These are phyloP conservation scores for Alcedo atthis DNA, from an alignment of 2,797 vertebrate species.

Conservation along the genomic window DNA sequence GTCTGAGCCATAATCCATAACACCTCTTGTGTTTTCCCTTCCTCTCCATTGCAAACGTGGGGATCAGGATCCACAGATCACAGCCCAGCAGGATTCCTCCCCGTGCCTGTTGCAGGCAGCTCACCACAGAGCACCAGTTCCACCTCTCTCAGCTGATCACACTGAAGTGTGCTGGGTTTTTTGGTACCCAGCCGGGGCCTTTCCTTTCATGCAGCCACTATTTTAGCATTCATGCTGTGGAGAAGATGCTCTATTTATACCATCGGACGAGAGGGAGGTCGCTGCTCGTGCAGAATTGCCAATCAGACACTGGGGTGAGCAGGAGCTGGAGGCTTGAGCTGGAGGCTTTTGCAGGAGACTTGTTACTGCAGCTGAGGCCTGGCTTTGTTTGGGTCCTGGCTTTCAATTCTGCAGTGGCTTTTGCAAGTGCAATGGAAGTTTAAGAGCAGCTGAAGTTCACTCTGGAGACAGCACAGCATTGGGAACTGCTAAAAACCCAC, in stretches of 20 bases:
- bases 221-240: neutral
- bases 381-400: neutral
- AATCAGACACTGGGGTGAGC: neutral
- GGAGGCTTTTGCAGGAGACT: neutral
- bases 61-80: neutral
- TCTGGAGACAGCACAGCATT: neutral
- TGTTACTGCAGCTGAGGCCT: neutral
- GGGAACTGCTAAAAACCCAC: rapidly evolving
- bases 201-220: neutral
- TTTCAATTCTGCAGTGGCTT: neutral
- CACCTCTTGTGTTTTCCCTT: neutral
- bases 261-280: neutral
- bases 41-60: neutral
- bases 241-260: constrained; percentile 2
- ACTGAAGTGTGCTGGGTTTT: rapidly evolving
- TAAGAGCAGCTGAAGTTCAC: neutral
- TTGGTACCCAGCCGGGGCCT: neutral
- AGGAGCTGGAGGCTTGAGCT: neutral
- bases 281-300: neutral
- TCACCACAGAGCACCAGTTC: neutral
- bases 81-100: neutral
- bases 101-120: rapidly evolving
- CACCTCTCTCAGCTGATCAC: neutral
- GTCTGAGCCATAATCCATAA: neutral
- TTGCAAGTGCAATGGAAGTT: neutral